Base-by-base conservation (phyloP, 2,888 invertebrate genomes). In the Sminthurides aquaticus region DNA sequence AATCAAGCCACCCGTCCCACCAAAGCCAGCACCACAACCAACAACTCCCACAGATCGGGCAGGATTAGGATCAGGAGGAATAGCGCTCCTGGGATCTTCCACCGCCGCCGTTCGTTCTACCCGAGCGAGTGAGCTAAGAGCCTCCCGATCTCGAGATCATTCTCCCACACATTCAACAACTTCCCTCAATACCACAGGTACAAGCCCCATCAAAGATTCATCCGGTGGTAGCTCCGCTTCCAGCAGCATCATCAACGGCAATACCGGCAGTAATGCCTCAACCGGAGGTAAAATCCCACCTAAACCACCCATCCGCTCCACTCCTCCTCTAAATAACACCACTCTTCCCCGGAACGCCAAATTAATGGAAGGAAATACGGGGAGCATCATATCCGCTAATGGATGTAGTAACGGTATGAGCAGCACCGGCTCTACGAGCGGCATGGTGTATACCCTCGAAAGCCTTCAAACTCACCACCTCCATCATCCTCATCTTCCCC, bases 291-390 rank as follows among this genome's bases (percentile, higher is more conserved):
- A 73, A 67, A 68, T 71, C 22, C 73, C 74, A 2, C 74, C 74
- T 20, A 73, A 72, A 62, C 74, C 74, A 2, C 74, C 74, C 2
- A 69, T 72, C 1, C 60, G 74, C 25, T 71, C 71, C 0, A 62
- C 71, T 2, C 68, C 71, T 15, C 57, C 60, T 1, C 20, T 60
- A 8, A 52, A 20, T 22, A 64, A 59, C 22, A 64, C 64, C 20
- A 64, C 64, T 3, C 55, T 64, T n/a, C 64, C 64, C n/a, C 22
- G 64, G 24, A 64, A 64, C 55, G 56, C 60, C 18, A 64, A 64
- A 55, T 43, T 64, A 1, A 64, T 64, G 64, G 64, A 64, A 56
- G 59, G 59, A 3, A 15, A n/a, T n/a, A n/a, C n/a, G n/a, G n/a
- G 64, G 24, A 64, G 60, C 55, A 48, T 58, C 18, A 64, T 60